Base-by-base conservation (phyloP, 2,888 invertebrate species). In the Teleogryllus oceanicus region DNA sequence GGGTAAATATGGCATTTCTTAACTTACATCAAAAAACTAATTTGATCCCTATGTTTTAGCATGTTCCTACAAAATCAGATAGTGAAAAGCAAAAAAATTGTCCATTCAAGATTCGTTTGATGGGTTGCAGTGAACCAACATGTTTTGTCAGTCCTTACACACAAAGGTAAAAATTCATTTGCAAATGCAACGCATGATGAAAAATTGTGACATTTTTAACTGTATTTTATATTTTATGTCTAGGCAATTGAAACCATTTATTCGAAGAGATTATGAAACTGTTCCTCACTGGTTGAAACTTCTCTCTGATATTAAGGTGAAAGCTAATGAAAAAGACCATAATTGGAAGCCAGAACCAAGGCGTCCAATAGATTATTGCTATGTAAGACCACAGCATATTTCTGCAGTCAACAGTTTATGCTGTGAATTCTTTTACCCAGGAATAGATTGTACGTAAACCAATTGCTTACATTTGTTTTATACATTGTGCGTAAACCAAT, bases 371-470 rank as follows among this genome's bases (percentile, higher is more conserved):
- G 96, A 96, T 88, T 97, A 93, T 87, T 94, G 94, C 83, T 97
- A 97, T 86, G 92, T 97, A 21, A 91, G 94, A 74, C 94, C 96
- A 0, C 94, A 96, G 84, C 96, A 96, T 86, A 93, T 97, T 83
- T 93, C 96, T 1, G 94, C 95, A 0, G 92, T 97, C 82, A 97
- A 97, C 87, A 92, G 91, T 80, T 88, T 97, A 20, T 94, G 95
- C 83, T 91, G 93, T 83, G 92, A 93, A 84, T 93, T 92, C 87
- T 97, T 97, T 88, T 97, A 97, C 97, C 94, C 96, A 2, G 96
- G 96, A 77, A 94, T 97, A 82, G 96, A 97, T 87, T 88, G 96
- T 96, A 88, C 91, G 92, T 89, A 82, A 13, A 77, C 16, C 37
- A 76, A 24, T 20, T 24, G 11, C 11, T 76, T 76, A 13, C 8